Evolutionary conservation across 2,113 vertebrate genomes (phyloP), one percentile per base, ranked within the genome.

Genomic region (Haplochromis burtoni): DNA sequence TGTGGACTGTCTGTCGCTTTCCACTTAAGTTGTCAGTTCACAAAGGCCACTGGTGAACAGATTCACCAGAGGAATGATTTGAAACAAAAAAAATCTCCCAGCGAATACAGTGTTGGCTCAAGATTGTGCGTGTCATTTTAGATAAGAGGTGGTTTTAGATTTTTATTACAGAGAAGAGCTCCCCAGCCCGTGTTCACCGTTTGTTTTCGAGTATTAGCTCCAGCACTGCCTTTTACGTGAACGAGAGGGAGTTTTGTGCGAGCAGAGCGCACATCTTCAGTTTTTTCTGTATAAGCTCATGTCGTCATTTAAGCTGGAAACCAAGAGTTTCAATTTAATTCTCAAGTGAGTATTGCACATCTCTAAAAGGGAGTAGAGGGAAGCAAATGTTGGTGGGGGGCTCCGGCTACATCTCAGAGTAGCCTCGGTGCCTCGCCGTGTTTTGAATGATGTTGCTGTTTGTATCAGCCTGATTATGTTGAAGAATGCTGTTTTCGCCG

Each of bases 121-220:
- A 83, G 87, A 81, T 84, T 71, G 71, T 80, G 40, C 8, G 42
- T 87, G 63, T 89, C 89, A 45, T 96, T 95, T 96, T 93, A 94
- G 71, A 87, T 81, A 21, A 89, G 54, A 87, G 33, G 49, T 86
- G 90, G 53, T 95, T 95, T 94, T 93, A 94, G 85, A 91, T 91
- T 86, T 66, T 81, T 87, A 87, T 85, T 86, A 9, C 8, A 86
- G 86, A 86, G 16, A 35, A 86, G 84, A 80, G 82, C 81, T 54
- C 88, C 83, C 61, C 88, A 90, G 88, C 76, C 85, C 31, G 40
- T 88, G 71, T 88, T 88, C 80, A 84, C 26, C 5, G 16, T 73
- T 91, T 88, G 10, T 63, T 89, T 87, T 84, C 59, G 26, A 86
- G 31, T 81, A 73, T 89, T 83, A 29, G 81, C 76, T 87, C 89